Conservation (phyloP, 1,140 invertebrate genomes). For the Delia radicum region DNA sequence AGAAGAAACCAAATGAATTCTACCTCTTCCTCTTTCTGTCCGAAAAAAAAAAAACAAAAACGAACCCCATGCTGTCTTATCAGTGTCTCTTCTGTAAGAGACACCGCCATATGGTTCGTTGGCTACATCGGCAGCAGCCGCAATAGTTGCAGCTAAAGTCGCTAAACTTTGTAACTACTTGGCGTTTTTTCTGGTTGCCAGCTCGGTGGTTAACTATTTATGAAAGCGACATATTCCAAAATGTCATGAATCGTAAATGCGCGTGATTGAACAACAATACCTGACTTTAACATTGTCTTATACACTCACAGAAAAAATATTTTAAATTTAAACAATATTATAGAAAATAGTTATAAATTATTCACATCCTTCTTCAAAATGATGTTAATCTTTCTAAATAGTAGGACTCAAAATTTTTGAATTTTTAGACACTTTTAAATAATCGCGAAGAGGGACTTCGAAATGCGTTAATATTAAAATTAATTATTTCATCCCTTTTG, state of each 20-base stretch:
- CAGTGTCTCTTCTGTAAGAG: constrained; percentile 3
- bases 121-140: neutral
- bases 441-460: too few species aligned
- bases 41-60: too few species aligned
- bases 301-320: neutral
- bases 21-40: neutral
- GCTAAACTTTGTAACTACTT: neutral
- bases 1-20: neutral
- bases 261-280: constrained; percentile 27
- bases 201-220: constrained; percentile 14
- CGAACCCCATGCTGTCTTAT: constrained; percentile 1
- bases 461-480: too few species aligned
- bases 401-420: too few species aligned
- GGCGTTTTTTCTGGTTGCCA: neutral
- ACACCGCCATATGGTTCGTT: neutral
- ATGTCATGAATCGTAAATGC: constrained; percentile 18
- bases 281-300: neutral
- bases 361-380: too few species aligned
- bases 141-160: neutral
- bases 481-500: too few species aligned
- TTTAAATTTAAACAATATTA: too few species aligned
- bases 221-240: constrained; percentile 20
- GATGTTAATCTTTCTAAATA: too few species aligned
- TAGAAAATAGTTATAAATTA: too few species aligned
- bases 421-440: too few species aligned